Evolutionary conservation across 2,797 vertebrate species (phyloP), one percentile per base, ranked within the genome.

Genomic region (Gallinago solitaria): DNA sequence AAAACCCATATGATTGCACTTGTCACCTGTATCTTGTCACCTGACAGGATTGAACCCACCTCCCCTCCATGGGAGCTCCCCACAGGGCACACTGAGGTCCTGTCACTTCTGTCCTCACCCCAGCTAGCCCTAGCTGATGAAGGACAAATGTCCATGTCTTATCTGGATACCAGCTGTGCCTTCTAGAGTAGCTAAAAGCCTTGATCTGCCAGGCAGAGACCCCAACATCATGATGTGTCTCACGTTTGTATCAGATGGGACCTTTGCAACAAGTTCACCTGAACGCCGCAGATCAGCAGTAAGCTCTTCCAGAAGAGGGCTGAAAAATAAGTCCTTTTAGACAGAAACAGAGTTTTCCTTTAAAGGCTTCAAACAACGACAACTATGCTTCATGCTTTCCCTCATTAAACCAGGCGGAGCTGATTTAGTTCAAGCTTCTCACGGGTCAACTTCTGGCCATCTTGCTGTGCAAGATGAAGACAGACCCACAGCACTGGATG

Each of bases 51-150:
- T 5, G 24, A 28, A 48, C 16, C 48, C 53, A n/a, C 20, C 48
- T 50, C 43, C 60, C 65, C 21, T 24, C 64, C 37, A 10, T 5
- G 5, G 51, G 48, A 57, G 45, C 79, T 83, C n/a, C 50, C 63
- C 16, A 20, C 9, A 56, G 47, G n/a, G 45, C 45, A 74, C 50
- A 33, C 30, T 11, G 39, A 64, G 45, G 33, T 90, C 27, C 84
- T 28, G 32, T 3, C 53, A 21, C n/a, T 23, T 56, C 71, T 32
- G 35, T 33, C 68, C 47, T 33, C 87, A 64, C 51, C 84, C 51
- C 73, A 37, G 74, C n/a, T 82, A 89, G 91, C 84, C 92, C 78
- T 59, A 23, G 21, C 25, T 68, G 81, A 79, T 48, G 53, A 61
- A 84, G 70, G 63, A 90, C 80, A 78, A 94, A 78, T 16, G 30